Conservation (phyloP, 2,113 vertebrate genomes). For the Candoia aspera region DNA sequence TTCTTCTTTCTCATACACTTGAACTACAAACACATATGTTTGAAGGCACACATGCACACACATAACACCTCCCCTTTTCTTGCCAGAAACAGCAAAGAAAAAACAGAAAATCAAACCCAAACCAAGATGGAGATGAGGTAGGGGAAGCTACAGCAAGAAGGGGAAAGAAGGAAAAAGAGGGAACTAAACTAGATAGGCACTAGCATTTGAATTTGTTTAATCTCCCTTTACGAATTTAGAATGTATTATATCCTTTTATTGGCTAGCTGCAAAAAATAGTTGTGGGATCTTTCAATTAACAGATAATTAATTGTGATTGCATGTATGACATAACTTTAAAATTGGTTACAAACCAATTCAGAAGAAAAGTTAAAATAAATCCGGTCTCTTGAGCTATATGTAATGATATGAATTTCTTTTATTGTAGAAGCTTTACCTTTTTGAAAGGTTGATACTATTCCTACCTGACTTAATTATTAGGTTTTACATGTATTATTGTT, state of each 20-base stretch:
- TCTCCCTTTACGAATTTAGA: background rate
- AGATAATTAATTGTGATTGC: background rate
- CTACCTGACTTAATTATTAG: background rate
- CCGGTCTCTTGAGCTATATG: background rate
- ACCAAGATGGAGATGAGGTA: too few species aligned
- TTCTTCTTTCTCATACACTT: background rate
- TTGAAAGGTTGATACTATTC: background rate
- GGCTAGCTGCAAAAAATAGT: background rate
- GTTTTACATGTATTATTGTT: background rate
- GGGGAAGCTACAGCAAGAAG: too few species aligned
- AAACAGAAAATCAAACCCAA: background rate
- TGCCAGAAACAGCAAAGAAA: background rate
- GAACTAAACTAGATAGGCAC: too few species aligned
- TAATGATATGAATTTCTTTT: background rate
- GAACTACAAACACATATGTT: background rate
- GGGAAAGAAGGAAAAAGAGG: too few species aligned
- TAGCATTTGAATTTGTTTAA: background rate
- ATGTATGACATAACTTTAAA: background rate
- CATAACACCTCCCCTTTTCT: background rate
- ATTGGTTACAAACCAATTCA: background rate
- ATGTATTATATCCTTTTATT: background rate
- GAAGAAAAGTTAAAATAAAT: background rate
- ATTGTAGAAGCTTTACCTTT: background rate
- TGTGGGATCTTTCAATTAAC: background rate
- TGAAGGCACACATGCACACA: background rate